These are phyloP conservation scores for Xyrichtys novacula DNA, from an alignment of 2,797 vertebrate species.

Conservation along the genomic window DNA sequence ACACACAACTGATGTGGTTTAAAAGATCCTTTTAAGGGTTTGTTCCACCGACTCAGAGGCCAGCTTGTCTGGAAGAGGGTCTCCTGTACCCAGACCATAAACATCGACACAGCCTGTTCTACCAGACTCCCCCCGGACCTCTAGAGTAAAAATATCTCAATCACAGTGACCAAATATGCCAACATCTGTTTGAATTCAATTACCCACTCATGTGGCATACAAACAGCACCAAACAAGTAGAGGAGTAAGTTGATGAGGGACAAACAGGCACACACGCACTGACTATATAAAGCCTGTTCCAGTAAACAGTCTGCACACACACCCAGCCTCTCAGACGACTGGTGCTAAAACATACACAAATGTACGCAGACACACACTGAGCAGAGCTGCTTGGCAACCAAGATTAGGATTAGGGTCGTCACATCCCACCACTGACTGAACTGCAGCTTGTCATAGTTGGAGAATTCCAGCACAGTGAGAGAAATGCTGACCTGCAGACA, in stretches of 20 bases:
- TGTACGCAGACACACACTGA: conserved; percentile 6
- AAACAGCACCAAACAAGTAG: conserved; percentile 58
- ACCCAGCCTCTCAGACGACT: conserved; percentile 29
- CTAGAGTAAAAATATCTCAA: conserved; percentile 48
- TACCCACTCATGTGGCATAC: conserved; percentile 56
- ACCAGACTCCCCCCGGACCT: conserved; percentile 12
- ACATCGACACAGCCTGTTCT: conserved; percentile 39
- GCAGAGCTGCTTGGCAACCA: background rate
- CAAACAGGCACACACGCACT: conserved; percentile 47
- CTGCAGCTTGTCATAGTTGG: conserved; percentile 40
- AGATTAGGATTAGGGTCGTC: conserved; percentile 43
- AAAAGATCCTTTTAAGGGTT: conserved; percentile 62
- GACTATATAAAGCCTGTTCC: conserved; percentile 41
- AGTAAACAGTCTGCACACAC: conserved; percentile 59
- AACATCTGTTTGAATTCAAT: conserved; percentile 62
- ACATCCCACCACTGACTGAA: conserved; percentile 45
- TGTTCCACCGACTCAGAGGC: conserved; percentile 36
- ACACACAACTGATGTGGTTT: conserved; percentile 17
- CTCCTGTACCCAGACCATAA: conserved; percentile 36
- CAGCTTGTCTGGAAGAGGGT: conserved; percentile 33
- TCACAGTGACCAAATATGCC: conserved; percentile 30
- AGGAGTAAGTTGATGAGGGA: conserved; percentile 30
- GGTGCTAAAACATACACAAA: conserved; percentile 43
- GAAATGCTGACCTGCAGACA: conserved; percentile 46
- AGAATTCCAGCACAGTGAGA: conserved; percentile 63